Percentiles rank a stretch among this genome's conserved stretches.
These are phyloP conservation scores for Piliocolobus tephrosceles DNA, from an alignment of 2,113 vertebrate genomes.

Conservation along the genomic window DNA sequence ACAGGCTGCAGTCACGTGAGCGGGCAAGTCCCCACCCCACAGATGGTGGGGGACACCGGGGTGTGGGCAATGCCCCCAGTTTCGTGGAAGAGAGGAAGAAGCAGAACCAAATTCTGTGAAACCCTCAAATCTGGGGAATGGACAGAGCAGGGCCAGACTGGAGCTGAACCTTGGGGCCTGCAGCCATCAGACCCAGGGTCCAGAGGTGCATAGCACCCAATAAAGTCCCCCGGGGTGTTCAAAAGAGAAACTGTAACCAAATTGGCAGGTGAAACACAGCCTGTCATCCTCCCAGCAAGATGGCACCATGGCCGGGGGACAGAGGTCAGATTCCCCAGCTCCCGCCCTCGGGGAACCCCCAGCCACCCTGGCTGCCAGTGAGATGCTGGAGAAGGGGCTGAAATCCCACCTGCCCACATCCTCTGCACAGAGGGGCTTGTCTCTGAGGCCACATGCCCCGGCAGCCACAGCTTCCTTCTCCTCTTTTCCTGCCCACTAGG, in stretches of 20 bases:
- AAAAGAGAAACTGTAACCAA: background rate
- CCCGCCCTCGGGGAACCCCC: no score
- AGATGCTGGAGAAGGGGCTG: background rate
- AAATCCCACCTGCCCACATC: background rate
- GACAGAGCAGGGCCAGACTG: no score
- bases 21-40: no score
- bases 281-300: background rate
- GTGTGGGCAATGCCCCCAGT: no score
- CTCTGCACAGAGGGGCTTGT: background rate
- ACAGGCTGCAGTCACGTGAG: no score
- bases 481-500: background rate
- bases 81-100: no score
- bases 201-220: background rate
- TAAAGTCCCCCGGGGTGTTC: no score
- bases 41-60: no score
- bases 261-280: background rate
- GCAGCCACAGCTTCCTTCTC: background rate
- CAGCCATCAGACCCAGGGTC: background rate
- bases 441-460: background rate
- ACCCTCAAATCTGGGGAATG: no score
- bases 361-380: background rate
- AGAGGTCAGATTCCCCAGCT: background rate
- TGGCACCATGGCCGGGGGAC: background rate
- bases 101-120: no score
- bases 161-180: no score